phyloP scores from a whole-genome alignment of 92 coral and sea anemone species.

The Micromussa lordhowensis region DNA sequence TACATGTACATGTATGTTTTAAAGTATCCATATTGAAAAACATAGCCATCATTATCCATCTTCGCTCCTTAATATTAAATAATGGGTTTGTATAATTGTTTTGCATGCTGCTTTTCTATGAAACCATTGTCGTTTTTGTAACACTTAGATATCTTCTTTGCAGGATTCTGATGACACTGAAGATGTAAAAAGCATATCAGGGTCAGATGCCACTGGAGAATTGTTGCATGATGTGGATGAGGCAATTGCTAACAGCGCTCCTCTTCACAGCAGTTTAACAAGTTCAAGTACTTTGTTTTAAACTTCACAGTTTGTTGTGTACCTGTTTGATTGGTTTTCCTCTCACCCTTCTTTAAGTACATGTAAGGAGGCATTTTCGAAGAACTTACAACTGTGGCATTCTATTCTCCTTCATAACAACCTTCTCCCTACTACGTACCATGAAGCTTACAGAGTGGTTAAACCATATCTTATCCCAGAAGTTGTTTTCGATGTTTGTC shows the following conservation, averaged over 20 bases:
- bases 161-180: no score
- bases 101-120: no score
- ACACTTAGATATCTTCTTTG: no score
- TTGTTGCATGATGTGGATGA: slow-evolving; percentile 20
- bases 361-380: slow-evolving; percentile 68
- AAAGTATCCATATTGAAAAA: no score
- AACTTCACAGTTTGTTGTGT: slow-evolving; percentile 37
- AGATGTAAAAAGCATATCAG: no score
- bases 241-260: slow-evolving; percentile 45
- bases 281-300: slow-evolving; percentile 43
- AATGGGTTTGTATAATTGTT: no score
- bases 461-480: not conserved
- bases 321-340: slow-evolving; percentile 47
- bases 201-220: no score
- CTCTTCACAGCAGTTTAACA: slow-evolving; percentile 40
- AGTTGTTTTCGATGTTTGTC: not conserved
- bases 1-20: no score
- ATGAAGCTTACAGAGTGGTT: not conserved
- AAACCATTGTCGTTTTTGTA: no score
- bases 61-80: no score
- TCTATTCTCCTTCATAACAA: not conserved
- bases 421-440: not conserved
- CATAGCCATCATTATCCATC: no score
- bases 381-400: slow-evolving; percentile 8
- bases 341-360: slow-evolving; percentile 61